Conservation (phyloP, 2,888 invertebrate species). For the Dasysyrphus albostriatus region DNA sequence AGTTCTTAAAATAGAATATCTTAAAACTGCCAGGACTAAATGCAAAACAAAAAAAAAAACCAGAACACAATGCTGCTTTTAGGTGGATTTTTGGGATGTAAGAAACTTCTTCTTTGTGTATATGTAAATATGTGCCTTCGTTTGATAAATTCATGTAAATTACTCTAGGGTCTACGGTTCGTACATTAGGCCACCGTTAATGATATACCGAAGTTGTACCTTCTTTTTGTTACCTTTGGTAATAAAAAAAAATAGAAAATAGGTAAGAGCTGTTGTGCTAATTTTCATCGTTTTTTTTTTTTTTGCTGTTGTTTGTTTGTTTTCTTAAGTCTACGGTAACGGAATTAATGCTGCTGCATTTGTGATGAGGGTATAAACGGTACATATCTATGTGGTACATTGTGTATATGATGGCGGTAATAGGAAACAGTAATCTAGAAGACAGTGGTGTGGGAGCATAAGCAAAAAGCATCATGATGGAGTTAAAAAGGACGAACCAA, state of each 20-base stretch:
- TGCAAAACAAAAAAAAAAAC: neutral
- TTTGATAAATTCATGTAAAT: constrained; percentile 73
- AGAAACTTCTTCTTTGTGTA: constrained; percentile 45
- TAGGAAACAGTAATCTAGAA: constrained; percentile 59
- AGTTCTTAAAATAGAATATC: constrained; percentile 7
- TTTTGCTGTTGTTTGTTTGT: constrained; percentile 1
- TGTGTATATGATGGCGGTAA: constrained; percentile 15
- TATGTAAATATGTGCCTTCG: constrained; percentile 41
- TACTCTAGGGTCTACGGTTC: constrained; percentile 39
- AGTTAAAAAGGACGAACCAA: constrained; percentile 30
- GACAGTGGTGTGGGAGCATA: constrained; percentile 40
- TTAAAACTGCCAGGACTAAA: neutral
- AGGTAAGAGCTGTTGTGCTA: constrained; percentile 33
- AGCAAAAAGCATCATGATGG: constrained; percentile 37
- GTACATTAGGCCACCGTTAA: constrained; percentile 58
- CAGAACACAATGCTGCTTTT: neutral
- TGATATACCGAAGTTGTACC: constrained; percentile 49
- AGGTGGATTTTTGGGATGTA: constrained; percentile 7
- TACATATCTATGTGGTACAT: neutral
- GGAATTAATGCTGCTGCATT: constrained; percentile 40
- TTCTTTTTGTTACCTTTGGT: neutral
- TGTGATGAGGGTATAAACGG: constrained; percentile 26
- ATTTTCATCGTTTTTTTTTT: constrained; percentile 21
- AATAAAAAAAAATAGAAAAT: neutral
- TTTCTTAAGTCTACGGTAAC: neutral